These are phyloP conservation scores for Zaprionus vittiger DNA, from an alignment of 1,140 invertebrate species.

Conservation along the genomic window DNA sequence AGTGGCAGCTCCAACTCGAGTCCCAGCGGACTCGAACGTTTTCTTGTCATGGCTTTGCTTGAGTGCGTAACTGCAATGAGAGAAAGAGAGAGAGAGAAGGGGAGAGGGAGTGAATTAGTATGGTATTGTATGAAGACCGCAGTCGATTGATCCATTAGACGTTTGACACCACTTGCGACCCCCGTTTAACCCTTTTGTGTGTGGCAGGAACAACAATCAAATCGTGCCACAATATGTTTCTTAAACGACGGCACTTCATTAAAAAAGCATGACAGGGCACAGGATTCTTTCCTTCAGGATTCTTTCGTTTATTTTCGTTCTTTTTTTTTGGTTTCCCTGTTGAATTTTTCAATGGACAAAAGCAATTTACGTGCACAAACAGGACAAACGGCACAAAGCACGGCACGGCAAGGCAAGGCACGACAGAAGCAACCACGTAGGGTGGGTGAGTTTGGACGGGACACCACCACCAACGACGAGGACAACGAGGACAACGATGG, in stretches of 20 bases:
- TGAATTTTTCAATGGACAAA: conserved; percentile 73
- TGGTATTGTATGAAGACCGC: conserved; percentile 23
- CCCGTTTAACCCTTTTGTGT: conserved; percentile 68
- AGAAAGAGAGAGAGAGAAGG: conserved; percentile 9
- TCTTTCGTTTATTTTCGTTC: conserved; percentile 20
- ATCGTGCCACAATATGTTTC: conserved; percentile 77
- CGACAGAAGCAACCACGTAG: background rate
- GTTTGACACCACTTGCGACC: conserved; percentile 25
- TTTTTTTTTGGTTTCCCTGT: conserved; percentile 22
- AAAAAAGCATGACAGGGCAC: conserved; percentile 82
- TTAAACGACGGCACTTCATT: conserved; percentile 82
- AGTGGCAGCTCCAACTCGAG: conserved; percentile 75
- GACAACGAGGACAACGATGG: background rate
- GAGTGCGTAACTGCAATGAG: conserved; percentile 70
- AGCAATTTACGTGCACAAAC: conserved; percentile 83
- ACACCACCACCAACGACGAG: conserved; percentile 22
- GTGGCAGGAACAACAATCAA: conserved; percentile 62
- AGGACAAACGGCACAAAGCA: conserved; percentile 34
- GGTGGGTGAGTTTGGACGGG: conserved; percentile 53
- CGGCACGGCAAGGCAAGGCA: too few species aligned
- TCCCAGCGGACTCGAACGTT: conserved; percentile 84
- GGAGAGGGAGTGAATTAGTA: conserved; percentile 11
- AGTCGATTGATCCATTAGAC: conserved; percentile 47
- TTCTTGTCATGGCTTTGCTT: conserved; percentile 77
- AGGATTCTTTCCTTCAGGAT: background rate